Base-by-base conservation (phyloP, 2,113 vertebrate genomes). In the Laterallus jamaicensis region DNA sequence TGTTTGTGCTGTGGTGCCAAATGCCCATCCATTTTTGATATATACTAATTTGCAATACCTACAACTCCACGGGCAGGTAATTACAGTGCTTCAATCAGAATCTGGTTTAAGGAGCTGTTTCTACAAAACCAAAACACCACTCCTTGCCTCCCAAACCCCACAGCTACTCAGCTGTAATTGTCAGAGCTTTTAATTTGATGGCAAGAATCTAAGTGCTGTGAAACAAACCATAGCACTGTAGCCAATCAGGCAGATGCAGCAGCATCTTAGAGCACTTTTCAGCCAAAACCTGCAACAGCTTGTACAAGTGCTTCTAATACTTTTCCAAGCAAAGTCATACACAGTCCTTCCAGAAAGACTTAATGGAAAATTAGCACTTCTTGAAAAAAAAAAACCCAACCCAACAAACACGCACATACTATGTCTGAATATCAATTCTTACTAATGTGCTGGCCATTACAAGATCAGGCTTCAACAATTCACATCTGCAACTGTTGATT, bases 371-470 rank as follows among this genome's bases (percentile, higher is more conserved):
- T 26, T 42, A 52, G 35, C 32, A 66, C 8, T 54, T 26, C 6
- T n/a, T 15, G 31, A 39, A 83, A 31, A 37, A 35, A 39, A 16
- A 15, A 55, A 29, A n/a, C n/a, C 9, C 8, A 20, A 5, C 3
- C 6, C 8, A 37, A 56, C 8, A 54, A 64, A 9, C 11, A 54
- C 4, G 11, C 29, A 54, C 14, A 12, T 28, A 80, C 35, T 69
- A 37, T 50, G 66, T 50, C 13, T 91, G 14, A 86, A 0, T 69
- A 84, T 40, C 22, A 69, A 58, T 37, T 63, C 55, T 62, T 40
- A 62, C 4, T 29, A 32, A n/a, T 15, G 39, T 6, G 26, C 26
- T 64, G 24, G 58, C 60, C 0, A 0, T 42, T 83, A 56, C 62
- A 79, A 86, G 32, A 82, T 29, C 32, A 79, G 21, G 52, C 16